phyloP scores from a whole-genome alignment of 2,113 vertebrate genomes.

The Myrmecobius fasciatus region DNA sequence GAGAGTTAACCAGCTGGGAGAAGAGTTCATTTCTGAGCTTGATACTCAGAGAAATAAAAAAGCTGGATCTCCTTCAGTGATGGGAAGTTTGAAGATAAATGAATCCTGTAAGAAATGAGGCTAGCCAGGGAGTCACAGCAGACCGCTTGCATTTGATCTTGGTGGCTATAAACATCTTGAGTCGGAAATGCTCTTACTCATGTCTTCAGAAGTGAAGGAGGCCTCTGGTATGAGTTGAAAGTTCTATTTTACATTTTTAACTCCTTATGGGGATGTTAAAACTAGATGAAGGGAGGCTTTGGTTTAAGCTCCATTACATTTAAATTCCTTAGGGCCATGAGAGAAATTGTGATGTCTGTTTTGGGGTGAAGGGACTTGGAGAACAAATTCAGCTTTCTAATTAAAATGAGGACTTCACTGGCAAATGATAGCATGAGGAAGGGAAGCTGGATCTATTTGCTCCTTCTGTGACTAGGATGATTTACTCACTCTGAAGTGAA shows the following conservation, averaged over 20 bases:
- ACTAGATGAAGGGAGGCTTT: conserved; percentile 73
- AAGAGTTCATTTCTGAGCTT: conserved; percentile 79
- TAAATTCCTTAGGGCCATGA: conserved; percentile 57
- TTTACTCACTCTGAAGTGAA: neutral
- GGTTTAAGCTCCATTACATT: conserved; percentile 76
- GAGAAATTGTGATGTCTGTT: conserved; percentile 73
- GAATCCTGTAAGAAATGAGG: conserved; percentile 81
- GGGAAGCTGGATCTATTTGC: neutral
- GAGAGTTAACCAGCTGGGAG: conserved; percentile 77
- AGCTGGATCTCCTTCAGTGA: conserved; percentile 67
- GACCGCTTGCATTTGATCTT: conserved; percentile 81
- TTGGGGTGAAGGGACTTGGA: conserved; percentile 52
- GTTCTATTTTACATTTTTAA: conserved; percentile 82
- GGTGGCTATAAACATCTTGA: conserved; percentile 84
- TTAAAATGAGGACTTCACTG: conserved; percentile 10
- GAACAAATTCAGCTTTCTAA: conserved; percentile 39
- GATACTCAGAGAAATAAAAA: conserved; percentile 79
- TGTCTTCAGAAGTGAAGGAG: conserved; percentile 74
- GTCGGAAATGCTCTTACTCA: conserved; percentile 76
- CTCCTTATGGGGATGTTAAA: conserved; percentile 77
- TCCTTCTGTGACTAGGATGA: neutral
- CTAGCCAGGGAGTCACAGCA: conserved; percentile 76
- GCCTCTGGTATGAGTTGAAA: conserved; percentile 71
- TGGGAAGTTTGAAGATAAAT: conserved; percentile 81
- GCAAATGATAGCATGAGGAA: conserved; percentile 30